Percentiles rank a stretch among this genome's conserved stretches.
These are phyloP conservation scores for Tamandua tetradactyla DNA, from an alignment of 2,797 vertebrate genomes.

Conservation along the genomic window DNA sequence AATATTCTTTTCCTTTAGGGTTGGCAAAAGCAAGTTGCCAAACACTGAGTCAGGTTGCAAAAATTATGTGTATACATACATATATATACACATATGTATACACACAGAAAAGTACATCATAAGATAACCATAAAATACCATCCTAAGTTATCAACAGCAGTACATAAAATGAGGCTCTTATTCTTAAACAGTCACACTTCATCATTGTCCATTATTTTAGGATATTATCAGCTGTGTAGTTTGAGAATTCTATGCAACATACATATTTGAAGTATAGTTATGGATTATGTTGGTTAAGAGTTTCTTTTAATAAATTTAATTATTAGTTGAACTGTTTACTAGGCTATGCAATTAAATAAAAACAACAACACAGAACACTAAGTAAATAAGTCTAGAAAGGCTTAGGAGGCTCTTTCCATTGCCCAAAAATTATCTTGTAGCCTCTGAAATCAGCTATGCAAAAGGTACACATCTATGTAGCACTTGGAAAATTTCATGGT, in stretches of 20 bases:
- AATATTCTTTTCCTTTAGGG: background rate
- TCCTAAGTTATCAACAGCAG: background rate
- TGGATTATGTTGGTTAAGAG: constrained; percentile 65
- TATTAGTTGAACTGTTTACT: constrained; percentile 77
- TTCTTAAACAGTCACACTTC: background rate
- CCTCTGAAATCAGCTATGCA: background rate
- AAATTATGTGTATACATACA: background rate
- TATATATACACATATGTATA: background rate
- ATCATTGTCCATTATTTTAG: background rate
- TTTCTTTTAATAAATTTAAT: constrained; percentile 68
- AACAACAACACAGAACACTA: constrained; percentile 10
- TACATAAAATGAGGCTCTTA: background rate
- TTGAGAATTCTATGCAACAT: background rate
- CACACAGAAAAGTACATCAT: fast-evolving
- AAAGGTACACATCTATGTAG: background rate
- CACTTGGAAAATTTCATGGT: fast-evolving
- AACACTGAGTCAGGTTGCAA: background rate
- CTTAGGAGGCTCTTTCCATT: background rate
- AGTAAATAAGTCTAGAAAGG: background rate
- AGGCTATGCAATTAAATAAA: constrained; percentile 74
- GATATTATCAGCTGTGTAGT: background rate
- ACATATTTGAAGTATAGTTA: constrained; percentile 50
- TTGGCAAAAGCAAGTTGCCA: background rate
- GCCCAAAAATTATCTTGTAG: background rate
- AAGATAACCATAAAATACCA: background rate